Evolutionary conservation across 2,113 vertebrate species (phyloP).

Genomic region (Oreotrochilus melanogaster): DNA sequence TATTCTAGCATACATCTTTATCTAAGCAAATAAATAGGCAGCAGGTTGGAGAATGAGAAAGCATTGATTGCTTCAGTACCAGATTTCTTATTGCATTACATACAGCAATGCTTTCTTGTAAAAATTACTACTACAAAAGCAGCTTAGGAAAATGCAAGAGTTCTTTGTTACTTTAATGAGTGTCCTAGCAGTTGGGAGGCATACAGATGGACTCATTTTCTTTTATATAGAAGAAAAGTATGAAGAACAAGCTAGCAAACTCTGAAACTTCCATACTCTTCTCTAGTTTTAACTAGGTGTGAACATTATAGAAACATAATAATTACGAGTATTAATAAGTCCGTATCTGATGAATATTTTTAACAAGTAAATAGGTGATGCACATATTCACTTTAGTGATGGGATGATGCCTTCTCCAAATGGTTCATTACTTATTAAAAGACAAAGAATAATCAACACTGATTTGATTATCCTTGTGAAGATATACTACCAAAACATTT

Average conservation of each 20-base stretch:
- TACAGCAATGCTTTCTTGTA: not conserved
- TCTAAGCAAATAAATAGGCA: constrained; percentile 26
- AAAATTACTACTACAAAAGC: not conserved
- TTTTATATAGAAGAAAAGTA: not conserved
- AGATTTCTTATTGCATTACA: not conserved
- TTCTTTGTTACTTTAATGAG: not conserved
- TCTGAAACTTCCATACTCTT: not conserved
- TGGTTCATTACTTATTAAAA: not conserved
- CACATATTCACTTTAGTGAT: not conserved
- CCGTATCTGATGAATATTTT: not conserved
- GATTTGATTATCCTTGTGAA: not conserved
- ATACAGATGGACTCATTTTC: not conserved
- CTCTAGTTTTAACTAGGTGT: not conserved
- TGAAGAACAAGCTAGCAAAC: not conserved
- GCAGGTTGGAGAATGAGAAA: not conserved
- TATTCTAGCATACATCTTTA: constrained; percentile 20
- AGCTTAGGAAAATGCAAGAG: not conserved
- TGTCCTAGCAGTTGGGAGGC: not conserved
- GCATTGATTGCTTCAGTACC: not conserved
- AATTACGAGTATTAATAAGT: not conserved
- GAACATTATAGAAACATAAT: not conserved
- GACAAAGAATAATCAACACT: not conserved
- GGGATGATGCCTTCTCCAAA: not conserved
- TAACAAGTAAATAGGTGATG: not conserved
- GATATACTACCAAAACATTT: not conserved